These are phyloP conservation scores for Thymelicus sylvestris DNA, from an alignment of 2,888 invertebrate species.

Conservation along the genomic window DNA sequence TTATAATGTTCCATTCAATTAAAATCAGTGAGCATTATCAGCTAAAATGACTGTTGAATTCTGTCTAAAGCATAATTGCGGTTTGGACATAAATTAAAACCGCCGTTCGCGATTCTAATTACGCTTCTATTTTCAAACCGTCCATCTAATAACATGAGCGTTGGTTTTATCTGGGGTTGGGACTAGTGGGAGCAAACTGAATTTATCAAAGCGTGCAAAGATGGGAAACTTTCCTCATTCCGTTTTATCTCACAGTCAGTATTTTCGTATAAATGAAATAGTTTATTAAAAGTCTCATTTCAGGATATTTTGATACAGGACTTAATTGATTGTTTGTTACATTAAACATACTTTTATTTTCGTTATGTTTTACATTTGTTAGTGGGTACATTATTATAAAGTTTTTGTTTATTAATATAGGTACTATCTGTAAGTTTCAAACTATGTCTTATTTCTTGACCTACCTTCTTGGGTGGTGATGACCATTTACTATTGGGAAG, in stretches of 20 bases:
- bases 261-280: background rate
- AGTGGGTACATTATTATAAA: too few species aligned
- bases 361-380: too few species aligned
- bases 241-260: conserved; percentile 11
- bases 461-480: too few species aligned
- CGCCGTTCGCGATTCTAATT: conserved; percentile 12
- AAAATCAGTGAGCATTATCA: background rate
- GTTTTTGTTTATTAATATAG: too few species aligned
- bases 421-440: too few species aligned
- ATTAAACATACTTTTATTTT: too few species aligned
- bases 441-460: too few species aligned
- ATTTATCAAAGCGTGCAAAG: conserved; percentile 1
- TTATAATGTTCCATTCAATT: conserved; percentile 2
- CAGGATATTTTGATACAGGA: too few species aligned
- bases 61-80: conserved; percentile 11
- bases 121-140: conserved; percentile 18
- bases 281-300: background rate
- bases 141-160: conserved; percentile 3
- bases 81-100: conserved; percentile 26
- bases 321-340: too few species aligned
- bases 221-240: conserved; percentile 11
- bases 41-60: conserved; percentile 16
- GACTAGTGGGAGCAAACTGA: background rate
- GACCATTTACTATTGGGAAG: too few species aligned
- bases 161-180: conserved; percentile 1